Evolutionary conservation across 2,797 vertebrate genomes (phyloP).

Genomic region (Australoheros facetus): DNA sequence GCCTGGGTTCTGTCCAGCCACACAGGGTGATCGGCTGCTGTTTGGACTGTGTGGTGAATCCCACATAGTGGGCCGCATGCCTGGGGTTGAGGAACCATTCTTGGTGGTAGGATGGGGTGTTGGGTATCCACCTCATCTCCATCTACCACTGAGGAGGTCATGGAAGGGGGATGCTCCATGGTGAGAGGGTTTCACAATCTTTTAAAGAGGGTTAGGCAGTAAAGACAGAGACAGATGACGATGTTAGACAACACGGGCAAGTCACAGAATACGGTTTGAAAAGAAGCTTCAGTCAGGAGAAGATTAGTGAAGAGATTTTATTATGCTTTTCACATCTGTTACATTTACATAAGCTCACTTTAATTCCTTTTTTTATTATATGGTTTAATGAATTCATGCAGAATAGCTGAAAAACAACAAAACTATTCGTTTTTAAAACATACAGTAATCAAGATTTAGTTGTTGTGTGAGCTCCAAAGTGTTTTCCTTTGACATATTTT

Average conservation of each 20-base stretch:
- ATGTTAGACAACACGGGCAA: constrained; percentile 3
- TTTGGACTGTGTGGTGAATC: constrained; percentile 61
- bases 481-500: not conserved
- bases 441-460: not conserved
- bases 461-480: not conserved
- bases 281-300: not conserved
- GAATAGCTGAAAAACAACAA: not conserved
- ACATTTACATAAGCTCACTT: not conserved
- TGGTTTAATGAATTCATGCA: not conserved
- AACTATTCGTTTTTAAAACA: not conserved
- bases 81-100: constrained; percentile 57
- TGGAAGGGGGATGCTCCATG: constrained; percentile 74
- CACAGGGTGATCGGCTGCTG: constrained; percentile 27
- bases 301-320: constrained; percentile 13
- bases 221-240: not conserved
- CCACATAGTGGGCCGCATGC: constrained; percentile 67
- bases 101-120: constrained; percentile 61
- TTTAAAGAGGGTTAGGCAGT: constrained; percentile 12
- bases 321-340: not conserved
- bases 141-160: constrained; percentile 65
- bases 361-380: not conserved
- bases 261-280: not conserved
- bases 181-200: constrained; percentile 17
- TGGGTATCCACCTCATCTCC: constrained; percentile 71
- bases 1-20: constrained; percentile 75